Conservation (phyloP, 2,113 vertebrate genomes). For the Anguilla rostrata region DNA sequence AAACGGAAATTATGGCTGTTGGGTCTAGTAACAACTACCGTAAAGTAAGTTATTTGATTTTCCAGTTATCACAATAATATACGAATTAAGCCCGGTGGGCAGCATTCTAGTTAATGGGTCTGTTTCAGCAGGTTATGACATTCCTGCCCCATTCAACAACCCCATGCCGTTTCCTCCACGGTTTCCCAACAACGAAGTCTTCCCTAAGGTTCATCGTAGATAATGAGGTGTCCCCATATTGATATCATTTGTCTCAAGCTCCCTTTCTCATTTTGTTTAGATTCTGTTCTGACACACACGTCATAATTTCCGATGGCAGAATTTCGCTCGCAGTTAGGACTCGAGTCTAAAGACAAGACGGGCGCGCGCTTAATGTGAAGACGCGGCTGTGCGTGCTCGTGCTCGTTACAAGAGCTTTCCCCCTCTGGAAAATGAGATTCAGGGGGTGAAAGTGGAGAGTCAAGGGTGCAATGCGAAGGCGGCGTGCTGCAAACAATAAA, state of each 20-base stretch:
- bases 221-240: too few relatives aligned
- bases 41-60: too few relatives aligned
- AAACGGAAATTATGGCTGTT: background rate
- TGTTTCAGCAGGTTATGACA: too few relatives aligned
- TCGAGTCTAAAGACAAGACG: background rate
- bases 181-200: too few relatives aligned
- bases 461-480: slow-evolving; percentile 56
- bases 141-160: too few relatives aligned
- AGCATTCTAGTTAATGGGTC: too few relatives aligned
- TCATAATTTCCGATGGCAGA: too few relatives aligned
- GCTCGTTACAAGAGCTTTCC: slow-evolving; percentile 24
- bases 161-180: too few relatives aligned
- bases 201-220: too few relatives aligned
- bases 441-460: slow-evolving; percentile 47
- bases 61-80: too few relatives aligned
- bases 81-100: too few relatives aligned
- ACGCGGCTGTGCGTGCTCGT: slow-evolving; percentile 10
- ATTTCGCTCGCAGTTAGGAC: too few relatives aligned
- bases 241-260: background rate
- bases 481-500: slow-evolving; percentile 34
- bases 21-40: background rate
- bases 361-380: slow-evolving; percentile 23
- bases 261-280: background rate
- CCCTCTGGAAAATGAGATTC: slow-evolving; percentile 60
- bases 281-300: background rate